Conservation (phyloP, 2,888 invertebrate genomes). For the Eustalomyia histrio region DNA sequence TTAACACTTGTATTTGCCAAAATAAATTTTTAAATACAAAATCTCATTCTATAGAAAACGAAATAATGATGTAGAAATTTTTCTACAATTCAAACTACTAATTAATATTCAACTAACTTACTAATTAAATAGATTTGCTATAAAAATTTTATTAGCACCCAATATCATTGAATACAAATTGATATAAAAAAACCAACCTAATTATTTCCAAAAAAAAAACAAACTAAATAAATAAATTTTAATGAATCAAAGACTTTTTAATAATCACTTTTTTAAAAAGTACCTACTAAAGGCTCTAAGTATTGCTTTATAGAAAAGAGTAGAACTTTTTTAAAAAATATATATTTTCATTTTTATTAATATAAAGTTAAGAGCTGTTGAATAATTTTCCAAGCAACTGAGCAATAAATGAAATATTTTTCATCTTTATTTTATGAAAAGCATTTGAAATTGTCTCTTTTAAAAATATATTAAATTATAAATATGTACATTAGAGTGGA, state of each 20-base stretch:
- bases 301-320: too few species aligned
- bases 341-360: background rate
- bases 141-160: too few species aligned
- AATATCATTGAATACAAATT: too few species aligned
- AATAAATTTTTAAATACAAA: too few species aligned
- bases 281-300: background rate
- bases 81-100: background rate
- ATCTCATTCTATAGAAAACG: too few species aligned
- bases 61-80: too few species aligned
- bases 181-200: too few species aligned
- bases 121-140: background rate
- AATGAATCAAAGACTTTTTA: background rate
- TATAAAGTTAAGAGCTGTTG: constrained; percentile 8
- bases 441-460: background rate
- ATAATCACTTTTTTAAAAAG: background rate
- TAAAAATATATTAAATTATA: background rate
- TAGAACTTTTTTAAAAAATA: background rate
- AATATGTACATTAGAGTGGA: too few species aligned
- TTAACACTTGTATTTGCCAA: too few species aligned
- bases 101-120: background rate
- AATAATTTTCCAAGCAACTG: constrained; percentile 24
- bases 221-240: background rate
- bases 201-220: background rate
- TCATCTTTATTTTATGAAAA: background rate
- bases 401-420: constrained; percentile 23